A percentile compares a stretch with the other conserved stretches of the same genome.
phyloP scores from a whole-genome alignment of 1,140 invertebrate species.

The Platyura marginata region DNA sequence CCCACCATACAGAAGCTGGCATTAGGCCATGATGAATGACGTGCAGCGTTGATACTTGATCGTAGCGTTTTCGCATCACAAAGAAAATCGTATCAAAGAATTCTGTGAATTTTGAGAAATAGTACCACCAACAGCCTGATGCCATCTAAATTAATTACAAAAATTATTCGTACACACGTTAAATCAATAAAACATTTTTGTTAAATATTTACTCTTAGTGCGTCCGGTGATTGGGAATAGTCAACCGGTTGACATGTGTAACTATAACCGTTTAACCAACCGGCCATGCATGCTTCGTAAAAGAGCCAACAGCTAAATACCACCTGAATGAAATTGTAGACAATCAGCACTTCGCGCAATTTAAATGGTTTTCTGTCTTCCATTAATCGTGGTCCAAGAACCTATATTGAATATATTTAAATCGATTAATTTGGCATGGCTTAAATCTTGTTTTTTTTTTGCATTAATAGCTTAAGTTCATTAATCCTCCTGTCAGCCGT shows the following conservation, averaged over 20 bases:
- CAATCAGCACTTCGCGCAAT: slow-evolving; percentile 56
- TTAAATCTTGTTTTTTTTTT: background rate
- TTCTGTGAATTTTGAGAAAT: slow-evolving; percentile 73
- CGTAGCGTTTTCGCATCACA: slow-evolving; percentile 65
- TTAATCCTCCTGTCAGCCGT: too few species aligned
- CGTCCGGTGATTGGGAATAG: slow-evolving; percentile 54
- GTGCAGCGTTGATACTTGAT: slow-evolving; percentile 70
- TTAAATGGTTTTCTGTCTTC: slow-evolving; percentile 74
- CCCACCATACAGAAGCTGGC: slow-evolving; percentile 84
- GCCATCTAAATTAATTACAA: slow-evolving; percentile 35
- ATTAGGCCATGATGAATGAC: slow-evolving; percentile 86
- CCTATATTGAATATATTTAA: slow-evolving; percentile 32
- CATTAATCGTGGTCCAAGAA: slow-evolving; percentile 72
- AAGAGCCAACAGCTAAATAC: slow-evolving; percentile 69
- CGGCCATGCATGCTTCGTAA: slow-evolving; percentile 49
- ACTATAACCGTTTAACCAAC: slow-evolving; percentile 60
- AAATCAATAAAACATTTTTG: background rate
- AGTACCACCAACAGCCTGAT: slow-evolving; percentile 67
- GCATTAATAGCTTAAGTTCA: too few species aligned
- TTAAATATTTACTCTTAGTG: slow-evolving; percentile 52
- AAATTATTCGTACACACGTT: slow-evolving; percentile 1
- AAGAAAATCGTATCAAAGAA: slow-evolving; percentile 82
- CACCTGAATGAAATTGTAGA: slow-evolving; percentile 78
- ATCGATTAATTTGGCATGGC: slow-evolving; percentile 1
- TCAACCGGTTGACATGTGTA: slow-evolving; percentile 81